These are phyloP conservation scores for Acropternis orthonyx DNA, from an alignment of 2,797 vertebrate species.

Conservation along the genomic window DNA sequence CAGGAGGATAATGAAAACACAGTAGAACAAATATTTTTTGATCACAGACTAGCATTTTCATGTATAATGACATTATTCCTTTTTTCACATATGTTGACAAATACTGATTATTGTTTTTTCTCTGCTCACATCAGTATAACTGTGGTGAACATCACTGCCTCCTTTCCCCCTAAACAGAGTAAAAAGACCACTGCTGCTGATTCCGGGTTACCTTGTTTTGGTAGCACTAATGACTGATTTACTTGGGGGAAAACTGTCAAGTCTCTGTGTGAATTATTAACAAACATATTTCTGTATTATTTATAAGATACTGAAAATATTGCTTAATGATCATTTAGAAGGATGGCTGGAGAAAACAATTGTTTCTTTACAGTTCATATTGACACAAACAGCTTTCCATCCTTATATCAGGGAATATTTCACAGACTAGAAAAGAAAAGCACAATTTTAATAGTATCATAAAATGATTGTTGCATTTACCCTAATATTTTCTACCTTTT, in stretches of 20 bases:
- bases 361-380: neutral
- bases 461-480: neutral
- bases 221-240: neutral
- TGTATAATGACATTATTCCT: neutral
- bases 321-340: neutral
- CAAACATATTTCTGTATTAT: neutral
- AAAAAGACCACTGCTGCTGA: neutral
- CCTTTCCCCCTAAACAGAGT: neutral
- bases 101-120: neutral
- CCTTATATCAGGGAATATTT: neutral
- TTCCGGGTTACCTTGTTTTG: neutral
- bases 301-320: neutral
- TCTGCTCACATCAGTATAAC: neutral
- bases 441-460: neutral
- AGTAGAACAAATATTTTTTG: neutral
- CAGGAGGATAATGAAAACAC: neutral
- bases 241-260: neutral
- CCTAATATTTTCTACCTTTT: neutral
- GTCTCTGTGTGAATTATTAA: slow-evolving; percentile 31
- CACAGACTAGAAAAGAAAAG: neutral
- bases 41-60: neutral
- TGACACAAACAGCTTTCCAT: neutral
- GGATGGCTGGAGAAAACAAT: neutral
- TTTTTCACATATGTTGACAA: neutral
- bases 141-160: neutral